phyloP scores from a whole-genome alignment of 1,140 invertebrate species.

The Psilanteris sp. region DNA sequence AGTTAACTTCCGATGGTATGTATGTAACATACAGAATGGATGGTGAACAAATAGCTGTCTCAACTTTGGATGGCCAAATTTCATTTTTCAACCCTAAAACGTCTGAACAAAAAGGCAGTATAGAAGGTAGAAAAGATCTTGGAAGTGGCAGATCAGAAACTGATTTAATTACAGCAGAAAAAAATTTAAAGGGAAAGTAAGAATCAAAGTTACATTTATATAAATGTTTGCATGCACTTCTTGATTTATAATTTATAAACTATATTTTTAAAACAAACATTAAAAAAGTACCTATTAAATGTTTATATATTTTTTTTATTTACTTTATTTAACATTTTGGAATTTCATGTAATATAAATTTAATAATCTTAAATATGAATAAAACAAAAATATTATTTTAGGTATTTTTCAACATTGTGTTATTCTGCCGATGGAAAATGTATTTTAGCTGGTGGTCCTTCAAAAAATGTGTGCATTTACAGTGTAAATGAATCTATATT shows the following conservation, averaged over 20 bases:
- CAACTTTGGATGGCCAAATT: constrained; percentile 94
- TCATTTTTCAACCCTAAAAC: constrained; percentile 89
- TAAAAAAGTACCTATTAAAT: no score
- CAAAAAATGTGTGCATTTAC: constrained; percentile 97
- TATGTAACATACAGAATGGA: constrained; percentile 92
- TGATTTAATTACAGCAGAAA: constrained; percentile 93
- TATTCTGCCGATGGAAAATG: constrained; percentile 95
- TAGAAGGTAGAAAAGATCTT: constrained; percentile 94
- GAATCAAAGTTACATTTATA: no score
- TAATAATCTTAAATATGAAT: no score
- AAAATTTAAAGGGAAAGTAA: constrained; percentile 91
- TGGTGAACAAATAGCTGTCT: constrained; percentile 94
- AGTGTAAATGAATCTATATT: constrained; percentile 87
- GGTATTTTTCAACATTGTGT: constrained; percentile 92
- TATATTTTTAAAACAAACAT: no score
- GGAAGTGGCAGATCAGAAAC: constrained; percentile 89
- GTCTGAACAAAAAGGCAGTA: constrained; percentile 85
- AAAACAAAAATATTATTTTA: constrained; percentile 76
- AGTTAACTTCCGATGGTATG: constrained; percentile 89
- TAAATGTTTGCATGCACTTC: no score
- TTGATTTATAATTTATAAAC: no score
- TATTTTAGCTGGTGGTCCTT: constrained; percentile 93
- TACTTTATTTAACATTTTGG: constrained; percentile 12
- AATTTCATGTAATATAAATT: neutral
- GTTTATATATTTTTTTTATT: no score